Evolutionary conservation across 2,888 invertebrate genomes (phyloP), one percentile per base, ranked within the genome.

Genomic region (Blastobasis adustella): DNA sequence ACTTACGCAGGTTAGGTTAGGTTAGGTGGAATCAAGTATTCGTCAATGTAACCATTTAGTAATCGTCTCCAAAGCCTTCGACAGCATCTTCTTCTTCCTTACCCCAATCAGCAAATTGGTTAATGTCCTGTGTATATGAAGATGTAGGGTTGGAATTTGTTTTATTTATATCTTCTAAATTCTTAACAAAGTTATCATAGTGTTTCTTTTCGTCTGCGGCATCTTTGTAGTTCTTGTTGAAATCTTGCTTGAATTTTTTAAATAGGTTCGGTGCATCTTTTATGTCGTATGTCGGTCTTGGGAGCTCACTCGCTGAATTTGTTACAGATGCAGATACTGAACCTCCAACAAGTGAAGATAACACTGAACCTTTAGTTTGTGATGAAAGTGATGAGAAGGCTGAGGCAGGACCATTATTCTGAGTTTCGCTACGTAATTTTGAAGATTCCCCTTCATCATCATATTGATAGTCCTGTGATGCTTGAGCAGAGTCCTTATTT

Each of bases 91-190:
- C 49, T 59, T 79, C 76, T 0, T 61, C 59, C 3, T 62, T 55
- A 8, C 61, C 59, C 37, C 69, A 64, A 60, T 83, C 83, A 8
- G 82, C 50, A 55, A 82, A 82, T 53, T 68, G 54, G 56, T 83
- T 82, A 45, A 85, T 81, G 45, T 70, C 77, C 46, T 60, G 54
- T 7, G 67, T 52, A 23, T 23, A 23, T 6, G 63, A 62, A 9
- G 57, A 50, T 9, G 53, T 53, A 6, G 58, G 60, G 38, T 67
- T 60, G 7, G 65, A 63, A 57, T 84, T 85, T 8, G 72, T 50
- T 6, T 54, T 60, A 54, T 78, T 85, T 7, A 85, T 81, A 10
- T 71, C 70, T 49, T 69, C 66, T 51, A 85, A 65, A 52, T 67
- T 79, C 4, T 68, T 60, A 6, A 72, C 51, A 46, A 85, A 85